phyloP scores from a whole-genome alignment of 2,888 invertebrate species.

The Sinhomidia bicolor region DNA sequence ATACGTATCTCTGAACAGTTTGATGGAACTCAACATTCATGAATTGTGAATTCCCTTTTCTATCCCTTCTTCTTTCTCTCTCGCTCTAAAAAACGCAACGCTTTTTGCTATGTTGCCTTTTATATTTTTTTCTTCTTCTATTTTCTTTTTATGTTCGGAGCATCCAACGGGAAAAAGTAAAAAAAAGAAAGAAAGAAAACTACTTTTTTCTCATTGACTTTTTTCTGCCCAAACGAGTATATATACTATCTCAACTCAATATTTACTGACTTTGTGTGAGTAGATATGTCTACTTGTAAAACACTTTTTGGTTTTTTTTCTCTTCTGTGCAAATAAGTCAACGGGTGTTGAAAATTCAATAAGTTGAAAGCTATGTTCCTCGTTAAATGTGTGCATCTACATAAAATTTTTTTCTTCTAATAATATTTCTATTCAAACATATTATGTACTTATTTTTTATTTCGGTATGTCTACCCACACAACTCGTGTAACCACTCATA shows the following conservation, averaged over 20 bases:
- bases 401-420: not conserved
- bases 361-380: slow-evolving; percentile 19
- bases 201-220: slow-evolving; percentile 26
- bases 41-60: slow-evolving; percentile 33
- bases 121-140: not conserved
- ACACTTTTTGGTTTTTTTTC: not conserved
- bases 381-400: not conserved
- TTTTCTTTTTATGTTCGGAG: not conserved
- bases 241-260: not conserved
- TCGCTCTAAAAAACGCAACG: slow-evolving; percentile 12
- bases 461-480: too few species aligned
- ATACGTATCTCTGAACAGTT: slow-evolving; percentile 8
- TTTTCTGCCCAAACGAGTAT: not conserved
- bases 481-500: not conserved
- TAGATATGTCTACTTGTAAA: not conserved
- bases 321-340: slow-evolving; percentile 3
- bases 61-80: not conserved
- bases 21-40: slow-evolving; percentile 46
- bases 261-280: not conserved
- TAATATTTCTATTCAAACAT: not conserved
- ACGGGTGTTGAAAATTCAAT: slow-evolving; percentile 60
- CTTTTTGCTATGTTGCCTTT: not conserved
- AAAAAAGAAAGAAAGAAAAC: not conserved
- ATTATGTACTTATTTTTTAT: not conserved
- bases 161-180: not conserved